These are phyloP conservation scores for Xylophagus ater DNA, from an alignment of 2,888 invertebrate genomes.

Conservation along the genomic window DNA sequence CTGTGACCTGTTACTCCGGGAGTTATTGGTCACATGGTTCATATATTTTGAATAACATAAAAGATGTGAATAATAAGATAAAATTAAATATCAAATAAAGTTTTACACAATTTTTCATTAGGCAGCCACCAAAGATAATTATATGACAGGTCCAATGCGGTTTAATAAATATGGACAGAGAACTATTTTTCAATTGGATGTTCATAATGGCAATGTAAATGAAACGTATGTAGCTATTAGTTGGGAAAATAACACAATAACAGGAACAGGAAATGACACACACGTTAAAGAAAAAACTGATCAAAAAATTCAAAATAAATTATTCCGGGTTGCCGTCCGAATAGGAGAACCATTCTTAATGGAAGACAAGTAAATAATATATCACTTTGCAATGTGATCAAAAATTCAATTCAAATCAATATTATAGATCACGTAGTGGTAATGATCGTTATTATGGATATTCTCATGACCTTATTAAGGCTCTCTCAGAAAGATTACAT, in stretches of 20 bases:
- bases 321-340: constrained; percentile 9
- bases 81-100: neutral
- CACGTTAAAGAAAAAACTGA: constrained; percentile 44
- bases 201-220: constrained; percentile 55
- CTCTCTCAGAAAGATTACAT: constrained; percentile 35
- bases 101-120: too few relatives aligned
- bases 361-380: neutral
- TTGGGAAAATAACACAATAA: constrained; percentile 40
- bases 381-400: neutral
- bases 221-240: constrained; percentile 45
- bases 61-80: constrained; percentile 22
- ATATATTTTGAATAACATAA: constrained; percentile 49
- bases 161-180: constrained; percentile 50
- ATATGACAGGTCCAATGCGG: constrained; percentile 33
- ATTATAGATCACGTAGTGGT: constrained; percentile 34
- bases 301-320: constrained; percentile 33
- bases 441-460: constrained; percentile 42
- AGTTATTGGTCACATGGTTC: constrained; percentile 46
- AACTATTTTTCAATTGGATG: constrained; percentile 51
- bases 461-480: constrained; percentile 42
- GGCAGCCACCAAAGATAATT: too few relatives aligned
- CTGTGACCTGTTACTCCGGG: constrained; percentile 30
- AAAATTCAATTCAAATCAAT: neutral
- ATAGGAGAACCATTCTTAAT: constrained; percentile 12
- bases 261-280: constrained; percentile 29